Evolutionary conservation across 2,113 vertebrate genomes (phyloP).

Genomic region (Erpornis zantholeuca): DNA sequence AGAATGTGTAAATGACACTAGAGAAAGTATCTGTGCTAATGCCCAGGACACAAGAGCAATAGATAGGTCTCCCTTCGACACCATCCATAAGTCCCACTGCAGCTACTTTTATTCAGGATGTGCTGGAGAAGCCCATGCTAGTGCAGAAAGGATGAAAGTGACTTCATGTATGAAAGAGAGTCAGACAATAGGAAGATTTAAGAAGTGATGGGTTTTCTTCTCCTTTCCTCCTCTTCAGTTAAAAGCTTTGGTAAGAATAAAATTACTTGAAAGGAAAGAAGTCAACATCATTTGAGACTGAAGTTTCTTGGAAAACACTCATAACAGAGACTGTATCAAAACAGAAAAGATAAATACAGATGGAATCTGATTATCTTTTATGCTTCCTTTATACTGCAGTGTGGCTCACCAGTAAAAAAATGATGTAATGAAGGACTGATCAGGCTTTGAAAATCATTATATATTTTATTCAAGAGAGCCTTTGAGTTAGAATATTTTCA

Average conservation of each 20-base stretch:
- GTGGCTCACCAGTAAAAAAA: background rate
- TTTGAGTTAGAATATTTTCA: background rate
- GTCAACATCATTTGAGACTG: background rate
- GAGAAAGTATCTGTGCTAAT: background rate
- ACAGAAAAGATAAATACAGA: background rate
- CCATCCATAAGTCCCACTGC: background rate
- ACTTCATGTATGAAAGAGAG: background rate
- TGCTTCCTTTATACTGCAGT: background rate
- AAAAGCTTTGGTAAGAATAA: background rate
- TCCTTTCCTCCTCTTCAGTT: background rate
- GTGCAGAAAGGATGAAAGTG: background rate
- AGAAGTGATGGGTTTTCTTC: fast-evolving
- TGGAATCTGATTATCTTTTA: background rate
- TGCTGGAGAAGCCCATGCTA: background rate
- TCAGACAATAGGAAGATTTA: background rate
- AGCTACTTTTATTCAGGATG: background rate
- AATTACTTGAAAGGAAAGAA: background rate
- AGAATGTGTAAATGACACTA: background rate
- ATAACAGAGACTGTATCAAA: background rate
- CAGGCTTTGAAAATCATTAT: conserved; percentile 51
- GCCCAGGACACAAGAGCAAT: background rate
- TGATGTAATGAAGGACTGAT: background rate
- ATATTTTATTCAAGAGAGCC: background rate
- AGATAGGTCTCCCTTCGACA: background rate
- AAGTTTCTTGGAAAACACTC: background rate